These are phyloP conservation scores for Hybos culiciformis DNA, from an alignment of 2,888 invertebrate species.

Conservation along the genomic window DNA sequence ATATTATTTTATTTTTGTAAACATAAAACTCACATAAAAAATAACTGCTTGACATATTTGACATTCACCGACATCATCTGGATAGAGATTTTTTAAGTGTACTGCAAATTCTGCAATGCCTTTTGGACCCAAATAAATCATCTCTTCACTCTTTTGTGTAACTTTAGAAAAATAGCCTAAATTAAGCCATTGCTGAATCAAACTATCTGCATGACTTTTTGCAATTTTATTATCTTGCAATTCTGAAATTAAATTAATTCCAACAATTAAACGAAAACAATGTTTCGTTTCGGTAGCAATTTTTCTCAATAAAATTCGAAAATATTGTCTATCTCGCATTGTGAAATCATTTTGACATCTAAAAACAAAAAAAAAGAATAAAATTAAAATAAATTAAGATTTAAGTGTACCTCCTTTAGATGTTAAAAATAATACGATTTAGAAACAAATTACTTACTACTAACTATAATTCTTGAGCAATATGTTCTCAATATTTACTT, in stretches of 20 bases:
- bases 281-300: constrained; percentile 17
- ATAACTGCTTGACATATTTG: constrained; percentile 20
- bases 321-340: constrained; percentile 21
- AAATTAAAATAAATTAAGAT: too few relatives aligned
- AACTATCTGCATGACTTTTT: constrained; percentile 19
- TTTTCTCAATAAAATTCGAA: constrained; percentile 17
- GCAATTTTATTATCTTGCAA: constrained; percentile 16
- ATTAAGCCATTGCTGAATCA: constrained; percentile 18
- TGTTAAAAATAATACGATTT: too few relatives aligned
- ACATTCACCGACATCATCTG: constrained; percentile 20
- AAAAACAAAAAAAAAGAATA: too few relatives aligned
- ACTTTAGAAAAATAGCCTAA: constrained; percentile 21
- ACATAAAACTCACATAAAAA: constrained; percentile 19
- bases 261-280: constrained; percentile 17
- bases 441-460: too few relatives aligned
- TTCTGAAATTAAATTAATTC: constrained; percentile 16
- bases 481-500: too few relatives aligned
- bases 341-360: too few relatives aligned
- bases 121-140: constrained; percentile 21
- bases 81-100: constrained; percentile 18
- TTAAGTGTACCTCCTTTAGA: too few relatives aligned
- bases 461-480: too few relatives aligned
- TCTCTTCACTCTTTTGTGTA: constrained; percentile 16
- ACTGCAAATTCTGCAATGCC: constrained; percentile 20
- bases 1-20: too few relatives aligned